Conservation (phyloP, 2,888 invertebrate species). For the Odiellus spinosus region DNA sequence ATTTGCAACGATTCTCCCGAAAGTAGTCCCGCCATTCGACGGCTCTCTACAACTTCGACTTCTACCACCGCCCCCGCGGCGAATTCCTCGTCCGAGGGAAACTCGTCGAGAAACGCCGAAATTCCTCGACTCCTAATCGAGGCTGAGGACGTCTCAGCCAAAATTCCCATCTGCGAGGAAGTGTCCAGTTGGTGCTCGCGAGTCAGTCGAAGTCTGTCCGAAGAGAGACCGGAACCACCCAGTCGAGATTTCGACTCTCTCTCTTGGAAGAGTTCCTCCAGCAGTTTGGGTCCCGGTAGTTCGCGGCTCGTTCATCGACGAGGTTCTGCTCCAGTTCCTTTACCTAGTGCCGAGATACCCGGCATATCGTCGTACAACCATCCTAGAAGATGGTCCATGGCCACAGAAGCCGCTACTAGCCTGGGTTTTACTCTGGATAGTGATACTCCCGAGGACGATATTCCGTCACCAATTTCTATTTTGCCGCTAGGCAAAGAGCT, state of each 20-base stretch:
- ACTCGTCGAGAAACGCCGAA: too few relatives aligned
- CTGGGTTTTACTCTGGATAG: too few relatives aligned
- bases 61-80: too few relatives aligned
- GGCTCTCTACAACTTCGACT: too few relatives aligned
- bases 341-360: background rate
- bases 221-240: conserved; percentile 13
- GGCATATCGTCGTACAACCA: background rate
- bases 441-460: too few relatives aligned
- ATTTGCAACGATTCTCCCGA: too few relatives aligned
- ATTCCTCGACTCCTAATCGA: too few relatives aligned
- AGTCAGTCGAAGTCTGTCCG: conserved; percentile 15
- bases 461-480: too few relatives aligned
- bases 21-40: too few relatives aligned
- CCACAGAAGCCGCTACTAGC: conserved; percentile 9
- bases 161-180: conserved; percentile 1
- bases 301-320: conserved; percentile 11
- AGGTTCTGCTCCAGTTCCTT: conserved; percentile 20
- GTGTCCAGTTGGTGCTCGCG: conserved; percentile 16
- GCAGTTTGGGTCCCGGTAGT: conserved; percentile 9
- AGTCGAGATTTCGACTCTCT: conserved; percentile 15
- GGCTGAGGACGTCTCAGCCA: background rate
- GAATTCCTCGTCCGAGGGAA: too few relatives aligned
- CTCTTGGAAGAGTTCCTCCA: conserved; percentile 10
- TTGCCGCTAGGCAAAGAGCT: background rate
- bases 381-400: conserved; percentile 15